Base-by-base conservation (phyloP, 2,113 vertebrate species). In the Brachionichthys hirsutus region DNA sequence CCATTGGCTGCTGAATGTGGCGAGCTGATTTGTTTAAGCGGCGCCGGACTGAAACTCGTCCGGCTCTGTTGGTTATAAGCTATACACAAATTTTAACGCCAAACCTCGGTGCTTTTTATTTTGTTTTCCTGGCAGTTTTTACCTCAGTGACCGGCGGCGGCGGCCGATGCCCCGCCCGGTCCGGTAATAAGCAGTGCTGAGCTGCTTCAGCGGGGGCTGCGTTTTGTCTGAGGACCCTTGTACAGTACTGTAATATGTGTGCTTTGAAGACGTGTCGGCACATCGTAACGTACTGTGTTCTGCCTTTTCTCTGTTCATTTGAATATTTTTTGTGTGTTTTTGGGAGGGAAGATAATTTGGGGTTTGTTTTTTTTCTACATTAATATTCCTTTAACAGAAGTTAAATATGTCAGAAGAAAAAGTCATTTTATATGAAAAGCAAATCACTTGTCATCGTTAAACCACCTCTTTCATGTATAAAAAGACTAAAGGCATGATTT, bases 231-330 rank as follows among this genome's bases (percentile, higher is more conserved):
- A 83, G 86, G 86, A 87, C 86, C 84, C 83, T 69, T 89, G 88
- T 88, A 89, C 85, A 89, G 86, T 87, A 86, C 82, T 89, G 85
- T 89, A 84, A 79, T 84, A 75, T 85, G 67, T 89, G 80, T 87
- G 85, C 87, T 87, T 81, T 73, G 66, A 87, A 88, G 85, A 84
- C 84, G 85, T 85, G 86, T 89, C 79, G 81, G 78, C 75, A 79
- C 85, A 84, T 86, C 70, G 82, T 88, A 81, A 74, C 58, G 78
- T 88, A 84, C 81, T 83, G 81, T 86, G 85, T 86, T 75, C 60
- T 80, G 82, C 80, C 75, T 86, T 83, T 82, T 82, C 73, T 42
- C 14, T 15, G 20, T 53, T 17, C 20, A 52, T 86, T 83, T 82
- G 73, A 15, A 11, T 17, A 17, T 52, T 54, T 45, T 69, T 44